Evolutionary conservation across 2,113 vertebrate species (phyloP), one percentile per base, ranked within the genome.

Genomic region (Peromyscus polionotus): DNA sequence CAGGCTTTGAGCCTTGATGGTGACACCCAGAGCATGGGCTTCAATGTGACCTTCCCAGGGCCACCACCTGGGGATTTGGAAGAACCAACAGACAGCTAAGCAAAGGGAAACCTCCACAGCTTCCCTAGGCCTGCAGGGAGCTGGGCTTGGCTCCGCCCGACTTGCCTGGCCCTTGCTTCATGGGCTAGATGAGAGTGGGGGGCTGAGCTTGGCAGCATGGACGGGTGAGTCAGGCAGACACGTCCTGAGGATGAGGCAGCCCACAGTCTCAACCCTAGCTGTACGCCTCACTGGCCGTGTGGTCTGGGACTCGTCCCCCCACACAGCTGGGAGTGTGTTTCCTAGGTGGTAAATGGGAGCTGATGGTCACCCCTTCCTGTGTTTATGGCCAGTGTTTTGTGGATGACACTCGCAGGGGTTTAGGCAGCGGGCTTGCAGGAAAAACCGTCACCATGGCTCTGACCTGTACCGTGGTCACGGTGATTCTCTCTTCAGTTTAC

Each of bases 391-490:
- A 20, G n/a, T 42, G 26, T 36, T 19, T 28, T 14, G 22, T 0
- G 0, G 57, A 6, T 42, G 8, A 8, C 26, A 26, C 54, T 36
- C 28, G 12, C 79, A 48, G 42, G 81, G 51, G 67, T 75, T 76
- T 24, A 1, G 48, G 31, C 51, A n/a, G 91, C 17, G 59, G 67
- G 57, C 20, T 7, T 42, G 54, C 20, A 16, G 65, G 1, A 31
- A 12, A 3, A 65, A 45, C 65, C n/a, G 10, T 67, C 2, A 7
- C 61, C 51, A 28, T 10, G 2, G 7, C 33, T 10, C 5, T 20
- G 13, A 10, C 3, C 1, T n/a, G 5, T 2, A 0, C 45, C 13
- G 1, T 6, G 4, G 1, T 19, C 20, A 1, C 13, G 81, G 1
- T 1, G 5, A 2, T 28, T 24, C 39, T 16, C 5, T 14, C 87